These are phyloP conservation scores for Oreocharis arfaki DNA, from an alignment of 2,113 vertebrate species.

Conservation along the genomic window DNA sequence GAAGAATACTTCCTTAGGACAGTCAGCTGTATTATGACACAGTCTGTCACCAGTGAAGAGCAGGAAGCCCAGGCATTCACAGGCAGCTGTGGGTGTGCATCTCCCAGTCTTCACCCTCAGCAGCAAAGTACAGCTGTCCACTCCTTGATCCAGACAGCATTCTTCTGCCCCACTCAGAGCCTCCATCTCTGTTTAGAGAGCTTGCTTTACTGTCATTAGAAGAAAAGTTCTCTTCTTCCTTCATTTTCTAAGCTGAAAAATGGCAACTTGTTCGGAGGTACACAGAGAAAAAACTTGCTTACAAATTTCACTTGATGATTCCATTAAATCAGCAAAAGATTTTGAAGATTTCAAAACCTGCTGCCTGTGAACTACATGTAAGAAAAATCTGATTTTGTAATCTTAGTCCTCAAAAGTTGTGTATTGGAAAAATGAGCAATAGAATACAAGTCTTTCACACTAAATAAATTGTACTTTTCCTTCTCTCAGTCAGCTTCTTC, in stretches of 20 bases:
- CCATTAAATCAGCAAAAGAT: not conserved
- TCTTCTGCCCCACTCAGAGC: not conserved
- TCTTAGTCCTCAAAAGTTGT: not conserved
- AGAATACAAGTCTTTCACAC: not conserved
- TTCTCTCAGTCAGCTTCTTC: not conserved
- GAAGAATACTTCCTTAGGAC: not conserved
- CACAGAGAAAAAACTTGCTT: not conserved
- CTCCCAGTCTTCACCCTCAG: not conserved
- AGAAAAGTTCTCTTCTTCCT: not conserved
- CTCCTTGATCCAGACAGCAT: not conserved
- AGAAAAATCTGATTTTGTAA: not conserved
- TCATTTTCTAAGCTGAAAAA: not conserved
- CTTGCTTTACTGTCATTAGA: not conserved
- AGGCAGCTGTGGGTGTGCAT: not conserved
- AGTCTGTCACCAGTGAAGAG: not conserved
- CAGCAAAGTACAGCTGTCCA: not conserved
- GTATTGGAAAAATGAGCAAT: not conserved
- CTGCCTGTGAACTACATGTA: not conserved
- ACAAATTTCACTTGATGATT: not conserved
- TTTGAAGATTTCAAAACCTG: not conserved
- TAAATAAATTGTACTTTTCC: not conserved
- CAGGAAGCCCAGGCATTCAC: not conserved
- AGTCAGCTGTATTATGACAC: not conserved
- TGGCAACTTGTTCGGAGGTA: not conserved
- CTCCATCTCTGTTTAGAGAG: not conserved